phyloP scores from a whole-genome alignment of 2,113 vertebrate genomes.

The Acanthochromis polyacanthus region DNA sequence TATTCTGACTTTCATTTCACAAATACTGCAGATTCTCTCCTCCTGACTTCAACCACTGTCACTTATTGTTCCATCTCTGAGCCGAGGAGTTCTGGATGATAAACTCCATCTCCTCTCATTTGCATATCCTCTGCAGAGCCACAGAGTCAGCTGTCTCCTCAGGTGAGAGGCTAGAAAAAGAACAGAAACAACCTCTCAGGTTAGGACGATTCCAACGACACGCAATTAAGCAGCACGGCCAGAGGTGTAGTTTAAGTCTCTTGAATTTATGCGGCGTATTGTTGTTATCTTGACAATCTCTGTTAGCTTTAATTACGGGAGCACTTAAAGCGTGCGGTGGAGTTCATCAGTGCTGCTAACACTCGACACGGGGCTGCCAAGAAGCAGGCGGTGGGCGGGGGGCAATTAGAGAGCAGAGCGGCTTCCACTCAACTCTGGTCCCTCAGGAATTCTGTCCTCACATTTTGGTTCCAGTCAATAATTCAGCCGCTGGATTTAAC shows the following conservation, averaged over 20 bases:
- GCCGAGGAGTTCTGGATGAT: constrained; percentile 78
- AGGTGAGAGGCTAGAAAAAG: constrained; percentile 52
- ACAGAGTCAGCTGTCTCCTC: constrained; percentile 49
- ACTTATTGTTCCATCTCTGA: constrained; percentile 69
- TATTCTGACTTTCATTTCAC: constrained; percentile 73
- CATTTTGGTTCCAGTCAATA: constrained; percentile 75
- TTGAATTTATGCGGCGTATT: constrained; percentile 60
- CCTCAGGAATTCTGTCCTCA: constrained; percentile 61
- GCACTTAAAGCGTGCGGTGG: constrained; percentile 61
- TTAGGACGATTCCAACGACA: constrained; percentile 26
- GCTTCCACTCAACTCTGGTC: constrained; percentile 70
- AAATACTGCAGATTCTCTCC: constrained; percentile 59
- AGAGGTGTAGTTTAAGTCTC: constrained; percentile 53
- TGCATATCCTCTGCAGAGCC: constrained; percentile 69
- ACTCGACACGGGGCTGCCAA: constrained; percentile 58
- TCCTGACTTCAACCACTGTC: constrained; percentile 63
- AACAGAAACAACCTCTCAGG: constrained; percentile 3
- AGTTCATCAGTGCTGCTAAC: constrained; percentile 66
- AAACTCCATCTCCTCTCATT: constrained; percentile 76
- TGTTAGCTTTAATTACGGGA: constrained; percentile 75
- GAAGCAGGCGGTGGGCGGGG: constrained; percentile 50
- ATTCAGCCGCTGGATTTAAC: constrained; percentile 67
- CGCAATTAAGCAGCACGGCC: constrained; percentile 41
- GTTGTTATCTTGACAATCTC: constrained; percentile 73
- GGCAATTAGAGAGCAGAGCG: constrained; percentile 77